Percentiles rank a stretch among this genome's conserved stretches.
Conservation (phyloP, 2,888 invertebrate species). For the Calameuta idolon region DNA sequence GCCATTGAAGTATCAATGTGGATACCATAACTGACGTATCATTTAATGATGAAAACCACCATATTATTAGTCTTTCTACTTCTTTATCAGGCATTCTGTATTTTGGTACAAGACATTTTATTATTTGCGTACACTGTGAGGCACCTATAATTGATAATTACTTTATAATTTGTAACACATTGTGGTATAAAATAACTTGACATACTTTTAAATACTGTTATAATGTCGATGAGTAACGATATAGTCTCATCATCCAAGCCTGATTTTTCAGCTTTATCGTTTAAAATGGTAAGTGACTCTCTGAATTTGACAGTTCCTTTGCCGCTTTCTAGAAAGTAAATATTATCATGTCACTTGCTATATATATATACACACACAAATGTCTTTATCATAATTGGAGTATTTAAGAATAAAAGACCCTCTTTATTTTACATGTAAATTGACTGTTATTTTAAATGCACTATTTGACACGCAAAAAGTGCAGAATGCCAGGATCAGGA, state of each 20-base stretch:
- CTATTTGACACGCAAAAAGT: too few species aligned
- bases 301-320: constrained; percentile 29
- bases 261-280: constrained; percentile 36
- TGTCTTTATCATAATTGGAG: neutral
- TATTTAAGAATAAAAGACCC: neutral
- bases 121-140: constrained; percentile 37
- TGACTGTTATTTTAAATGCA: neutral
- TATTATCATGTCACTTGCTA: neutral
- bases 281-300: constrained; percentile 31
- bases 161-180: constrained; percentile 1
- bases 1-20: constrained; percentile 50
- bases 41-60: constrained; percentile 41
- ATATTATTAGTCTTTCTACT: constrained; percentile 44
- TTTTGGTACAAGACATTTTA: constrained; percentile 57
- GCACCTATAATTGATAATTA: constrained; percentile 35
- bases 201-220: constrained; percentile 24
- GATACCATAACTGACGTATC: constrained; percentile 42
- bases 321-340: constrained; percentile 31
- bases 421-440: neutral
- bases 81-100: constrained; percentile 34
- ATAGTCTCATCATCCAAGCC: constrained; percentile 47
- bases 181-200: neutral
- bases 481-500: neutral
- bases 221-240: constrained; percentile 35
- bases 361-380: too few species aligned